phyloP scores from a whole-genome alignment of 2,888 invertebrate species.

The Ectemnius continuus region DNA sequence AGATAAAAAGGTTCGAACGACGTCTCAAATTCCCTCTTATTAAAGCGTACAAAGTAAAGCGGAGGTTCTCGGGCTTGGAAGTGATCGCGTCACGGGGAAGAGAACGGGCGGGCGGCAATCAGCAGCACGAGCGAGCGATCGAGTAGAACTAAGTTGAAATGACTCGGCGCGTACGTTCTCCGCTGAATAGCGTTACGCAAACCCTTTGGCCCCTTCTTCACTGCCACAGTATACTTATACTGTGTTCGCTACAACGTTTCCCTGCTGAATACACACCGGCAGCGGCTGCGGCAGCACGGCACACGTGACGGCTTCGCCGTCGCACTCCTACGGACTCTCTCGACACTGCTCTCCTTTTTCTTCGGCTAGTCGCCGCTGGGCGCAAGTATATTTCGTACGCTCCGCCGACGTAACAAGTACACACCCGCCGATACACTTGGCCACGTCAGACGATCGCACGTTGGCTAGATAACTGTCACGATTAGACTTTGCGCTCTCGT shows the following conservation, averaged over 20 bases:
- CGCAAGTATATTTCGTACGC: no score
- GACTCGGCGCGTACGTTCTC: constrained; percentile 16
- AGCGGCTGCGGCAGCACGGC: no score
- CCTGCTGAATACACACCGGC: constrained; percentile 15
- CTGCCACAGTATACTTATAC: neutral
- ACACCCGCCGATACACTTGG: no score
- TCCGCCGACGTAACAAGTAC: no score
- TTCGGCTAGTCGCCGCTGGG: no score
- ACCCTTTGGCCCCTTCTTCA: constrained; percentile 24
- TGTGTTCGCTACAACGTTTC: constrained; percentile 17
- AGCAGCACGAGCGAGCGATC: constrained; percentile 15
- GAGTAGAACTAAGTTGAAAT: constrained; percentile 40
- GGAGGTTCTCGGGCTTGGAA: neutral
- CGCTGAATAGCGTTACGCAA: constrained; percentile 45
- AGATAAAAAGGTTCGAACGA: neutral
- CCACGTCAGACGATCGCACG: no score
- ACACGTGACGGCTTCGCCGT: constrained; percentile 35
- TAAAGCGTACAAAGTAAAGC: neutral
- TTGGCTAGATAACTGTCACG: no score
- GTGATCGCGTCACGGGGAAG: no score
- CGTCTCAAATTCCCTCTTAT: neutral
- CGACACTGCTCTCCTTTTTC: no score
- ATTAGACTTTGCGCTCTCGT: no score
- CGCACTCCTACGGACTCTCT: constrained; percentile 13
- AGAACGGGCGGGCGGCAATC: neutral